Evolutionary conservation across 1,140 invertebrate genomes (phyloP), one percentile per base, ranked within the genome.

Genomic region (Scaptomyza hsui): DNA sequence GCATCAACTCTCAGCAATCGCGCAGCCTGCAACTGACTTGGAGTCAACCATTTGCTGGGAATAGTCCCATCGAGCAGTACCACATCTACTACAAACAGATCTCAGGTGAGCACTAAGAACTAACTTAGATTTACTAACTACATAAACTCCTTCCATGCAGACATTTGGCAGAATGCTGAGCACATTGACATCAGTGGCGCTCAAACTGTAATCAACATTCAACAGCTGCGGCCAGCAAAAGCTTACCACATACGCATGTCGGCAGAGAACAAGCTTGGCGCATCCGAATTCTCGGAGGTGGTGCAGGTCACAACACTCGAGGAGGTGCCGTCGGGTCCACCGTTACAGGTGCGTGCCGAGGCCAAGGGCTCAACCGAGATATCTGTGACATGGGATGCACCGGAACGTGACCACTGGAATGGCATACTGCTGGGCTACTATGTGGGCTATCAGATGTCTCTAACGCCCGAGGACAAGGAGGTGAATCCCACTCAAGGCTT

Each of bases 381-480:
- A 26, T 94, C 95, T 69, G 95, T 98, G 9, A 96, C 94, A 29
- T 99, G 97, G 97, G 95, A 97, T 92, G 96, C 97, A 9, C 97
- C 98, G 10, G 94, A 95, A 67, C 93, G 95, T 72, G 96, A 97
- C 89, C 93, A 96, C 51, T 97, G 96, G 95, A 98, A 99, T 92
- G 98, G 98, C 10, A 96, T 96, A 72, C 94, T 99, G 72, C 93
- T 97, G 1, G 98, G 98, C 13, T 99, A 98, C 91, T 97, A 98
- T 89, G 95, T 99, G 6, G 97, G 97, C 48, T 98, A 97, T 92
- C 95, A 96, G 91, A 95, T 94, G 90, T 92, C 94, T 0, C 55
- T 91, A 12, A 81, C 88, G 39, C 89, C 91, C 62, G 91, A 92
- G 53, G 88, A 90, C 45, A 91, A 91, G 67, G 79, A 91, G 65